Conservation (phyloP, 2,888 invertebrate genomes). For the Sisyra nigra region DNA sequence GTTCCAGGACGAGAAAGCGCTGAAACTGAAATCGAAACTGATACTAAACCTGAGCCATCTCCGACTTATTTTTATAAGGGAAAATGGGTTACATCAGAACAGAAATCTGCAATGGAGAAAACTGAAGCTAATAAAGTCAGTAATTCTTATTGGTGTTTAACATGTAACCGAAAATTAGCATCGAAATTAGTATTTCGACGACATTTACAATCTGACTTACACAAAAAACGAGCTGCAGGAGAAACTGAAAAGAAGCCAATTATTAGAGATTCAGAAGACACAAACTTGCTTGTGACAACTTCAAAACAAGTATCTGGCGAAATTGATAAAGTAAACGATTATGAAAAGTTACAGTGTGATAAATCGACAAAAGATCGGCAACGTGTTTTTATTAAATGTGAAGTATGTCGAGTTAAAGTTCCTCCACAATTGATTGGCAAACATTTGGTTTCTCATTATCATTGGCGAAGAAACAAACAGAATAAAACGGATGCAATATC, state of each 20-base stretch:
- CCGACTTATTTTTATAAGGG: conserved; percentile 58
- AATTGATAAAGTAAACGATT: not conserved
- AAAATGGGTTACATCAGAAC: conserved; percentile 57
- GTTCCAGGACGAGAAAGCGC: conserved; percentile 36
- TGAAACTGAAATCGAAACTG: conserved; percentile 4
- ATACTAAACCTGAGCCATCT: conserved; percentile 27
- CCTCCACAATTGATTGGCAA: conserved; percentile 57
- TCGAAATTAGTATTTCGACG: conserved; percentile 59
- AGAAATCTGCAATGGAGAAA: conserved; percentile 13
- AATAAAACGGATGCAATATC: conserved; percentile 33
- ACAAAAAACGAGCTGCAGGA: conserved; percentile 45
- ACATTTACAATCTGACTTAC: conserved; percentile 58
- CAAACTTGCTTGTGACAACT: not conserved
- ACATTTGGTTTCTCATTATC: conserved; percentile 73
- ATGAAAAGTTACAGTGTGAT: conserved; percentile 8
- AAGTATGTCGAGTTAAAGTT: conserved; percentile 55
- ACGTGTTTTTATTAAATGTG: conserved; percentile 47
- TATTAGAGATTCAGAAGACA: not conserved
- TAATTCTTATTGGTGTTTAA: conserved; percentile 62
- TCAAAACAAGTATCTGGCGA: not conserved
- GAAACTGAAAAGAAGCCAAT: conserved; percentile 26
- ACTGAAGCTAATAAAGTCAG: conserved; percentile 23
- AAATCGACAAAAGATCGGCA: conserved; percentile 25
- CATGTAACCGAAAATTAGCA: conserved; percentile 60
- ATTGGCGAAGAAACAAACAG: conserved; percentile 55